Evolutionary conservation across 2,113 vertebrate species (phyloP), one percentile per base, ranked within the genome.

Genomic region (Mesocricetus auratus): DNA sequence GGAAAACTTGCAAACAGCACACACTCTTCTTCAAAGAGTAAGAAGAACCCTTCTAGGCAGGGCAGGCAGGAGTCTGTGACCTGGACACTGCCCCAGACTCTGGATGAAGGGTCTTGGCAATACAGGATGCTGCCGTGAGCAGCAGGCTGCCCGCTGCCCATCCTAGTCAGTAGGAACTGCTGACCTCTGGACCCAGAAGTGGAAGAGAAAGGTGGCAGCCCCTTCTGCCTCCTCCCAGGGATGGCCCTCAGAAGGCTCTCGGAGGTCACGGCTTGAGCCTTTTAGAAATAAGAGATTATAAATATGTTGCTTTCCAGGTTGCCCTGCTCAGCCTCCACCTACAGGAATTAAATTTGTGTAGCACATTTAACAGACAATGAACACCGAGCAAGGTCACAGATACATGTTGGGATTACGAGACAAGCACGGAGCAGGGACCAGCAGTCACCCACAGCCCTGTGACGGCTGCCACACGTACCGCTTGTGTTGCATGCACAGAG

Each of bases 361-460:
- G 90, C 22, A 53, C 77, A 82, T 94, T 95, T 94, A 93, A 93
- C 89, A 97, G 96, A 97, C 96, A 89, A 96, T 17, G 75, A 95
- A 94, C 94, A 64, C 4, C 0, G 26, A 90, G 60, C 93, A 69
- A 93, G 94, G 96, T 97, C 96, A 92, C 60, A 86, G 42, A 24
- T 74, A 81, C 96, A 58, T 69, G 95, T 64, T 92, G 71, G 81
- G 90, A 95, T 95, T 93, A 90, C 92, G 95, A 96, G 94, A 96
- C 91, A 94, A 94, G 94, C 96, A 53, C 71, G 0, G 29, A 81
- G 16, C 87, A 92, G 79, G 86, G 85, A 60, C 64, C 81, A 47
- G 77, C 66, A 21, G 26, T 68, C 94, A 12, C 4, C 7, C 0
- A 29, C 82, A n/a, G 77, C 47, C 83, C 10, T 22, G 31, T 73